phyloP scores from a whole-genome alignment of 2,888 invertebrate species.

The Ormyrus thymus region DNA sequence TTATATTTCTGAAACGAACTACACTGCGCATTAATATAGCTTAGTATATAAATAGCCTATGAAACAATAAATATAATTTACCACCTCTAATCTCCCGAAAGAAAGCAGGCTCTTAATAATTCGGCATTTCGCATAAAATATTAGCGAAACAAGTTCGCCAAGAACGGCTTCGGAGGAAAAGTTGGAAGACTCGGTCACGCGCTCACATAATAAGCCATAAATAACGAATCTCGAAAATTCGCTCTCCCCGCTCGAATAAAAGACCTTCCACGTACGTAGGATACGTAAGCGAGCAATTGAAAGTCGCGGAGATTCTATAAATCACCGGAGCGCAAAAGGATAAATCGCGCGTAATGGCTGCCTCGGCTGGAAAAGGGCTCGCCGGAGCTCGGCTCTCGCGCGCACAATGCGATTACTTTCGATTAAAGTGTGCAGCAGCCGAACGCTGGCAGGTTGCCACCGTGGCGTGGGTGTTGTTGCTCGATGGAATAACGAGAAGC shows the following conservation, averaged over 20 bases:
- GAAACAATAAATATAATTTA: neutral
- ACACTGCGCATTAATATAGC: neutral
- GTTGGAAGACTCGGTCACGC: no score
- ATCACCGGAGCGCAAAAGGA: conserved; percentile 46
- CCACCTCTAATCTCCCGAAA: no score
- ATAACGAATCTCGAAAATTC: conserved; percentile 42
- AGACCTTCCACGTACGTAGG: neutral
- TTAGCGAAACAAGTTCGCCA: no score
- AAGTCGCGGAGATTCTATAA: conserved; percentile 46
- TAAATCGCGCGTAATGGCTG: conserved; percentile 51
- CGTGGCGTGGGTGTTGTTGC: conserved; percentile 63
- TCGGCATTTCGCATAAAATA: no score
- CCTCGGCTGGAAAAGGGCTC: neutral
- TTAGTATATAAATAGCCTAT: neutral
- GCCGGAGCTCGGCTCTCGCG: conserved; percentile 4
- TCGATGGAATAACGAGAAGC: conserved; percentile 65
- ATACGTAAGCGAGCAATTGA: conserved; percentile 19
- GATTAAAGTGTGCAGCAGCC: conserved; percentile 59
- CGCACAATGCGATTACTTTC: conserved; percentile 61
- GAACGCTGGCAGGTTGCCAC: conserved; percentile 60
- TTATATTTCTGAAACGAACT: neutral
- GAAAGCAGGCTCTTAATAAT: no score
- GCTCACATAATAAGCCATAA: conserved; percentile 37
- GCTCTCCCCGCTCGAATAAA: neutral
- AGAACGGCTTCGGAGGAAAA: no score